These are phyloP conservation scores for Aphelenchoides fujianensis DNA, from an alignment of 1,140 invertebrate genomes.

Conservation along the genomic window DNA sequence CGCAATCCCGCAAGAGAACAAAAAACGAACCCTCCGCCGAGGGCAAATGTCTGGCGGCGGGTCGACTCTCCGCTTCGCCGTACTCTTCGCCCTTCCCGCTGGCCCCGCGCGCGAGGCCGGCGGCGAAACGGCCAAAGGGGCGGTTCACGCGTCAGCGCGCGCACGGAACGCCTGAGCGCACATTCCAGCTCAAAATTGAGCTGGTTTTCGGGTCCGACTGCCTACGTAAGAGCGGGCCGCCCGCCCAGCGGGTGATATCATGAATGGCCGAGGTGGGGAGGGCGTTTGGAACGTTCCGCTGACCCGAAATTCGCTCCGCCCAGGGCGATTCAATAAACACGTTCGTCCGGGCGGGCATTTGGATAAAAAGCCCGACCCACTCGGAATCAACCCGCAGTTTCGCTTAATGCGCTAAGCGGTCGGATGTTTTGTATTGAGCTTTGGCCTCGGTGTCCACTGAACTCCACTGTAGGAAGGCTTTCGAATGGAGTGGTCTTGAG, in stretches of 20 bases:
- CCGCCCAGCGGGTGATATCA: no score
- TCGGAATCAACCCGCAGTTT: background rate
- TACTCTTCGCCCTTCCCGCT: background rate
- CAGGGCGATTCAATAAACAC: background rate
- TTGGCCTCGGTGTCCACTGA: no score
- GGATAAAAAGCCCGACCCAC: background rate
- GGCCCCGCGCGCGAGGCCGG: no score
- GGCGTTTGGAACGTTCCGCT: background rate
- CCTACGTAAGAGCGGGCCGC: background rate
- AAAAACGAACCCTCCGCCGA: no score
- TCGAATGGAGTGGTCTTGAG: no score
- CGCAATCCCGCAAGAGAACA: background rate
- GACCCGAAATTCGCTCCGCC: background rate
- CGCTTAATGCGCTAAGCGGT: no score
- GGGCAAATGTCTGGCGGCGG: background rate
- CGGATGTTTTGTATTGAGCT: no score
- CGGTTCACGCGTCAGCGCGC: no score
- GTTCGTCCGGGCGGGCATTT: background rate
- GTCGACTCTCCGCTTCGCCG: background rate
- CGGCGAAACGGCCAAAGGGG: background rate
- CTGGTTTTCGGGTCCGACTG: background rate
- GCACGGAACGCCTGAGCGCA: no score
- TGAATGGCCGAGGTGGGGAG: background rate
- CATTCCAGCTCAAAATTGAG: background rate
- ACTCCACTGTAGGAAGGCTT: no score